Evolutionary conservation across 2,888 invertebrate species (phyloP), one percentile per base, ranked within the genome.

Genomic region (Parnassius smintheus): DNA sequence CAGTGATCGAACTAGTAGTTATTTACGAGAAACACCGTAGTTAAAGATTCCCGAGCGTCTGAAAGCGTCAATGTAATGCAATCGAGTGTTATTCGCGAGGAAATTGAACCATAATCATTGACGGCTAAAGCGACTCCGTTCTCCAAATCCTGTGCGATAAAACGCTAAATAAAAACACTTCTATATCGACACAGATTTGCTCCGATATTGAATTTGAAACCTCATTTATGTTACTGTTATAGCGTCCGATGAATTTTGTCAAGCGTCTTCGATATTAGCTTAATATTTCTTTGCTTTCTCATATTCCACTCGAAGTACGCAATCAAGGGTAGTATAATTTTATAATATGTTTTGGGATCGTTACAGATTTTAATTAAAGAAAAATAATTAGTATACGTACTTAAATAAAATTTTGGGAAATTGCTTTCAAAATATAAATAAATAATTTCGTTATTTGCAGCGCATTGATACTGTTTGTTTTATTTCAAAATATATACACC

Each of bases 151-250:
- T 64, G 59, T 54, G 68, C 72, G 67, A 78, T 79, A 80, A 78
- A 77, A 80, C 70, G 72, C 72, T 72, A 76, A 79, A 82, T 82
- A 78, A 81, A 81, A 82, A 81, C 80, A 78, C 81, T 81, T 70
- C 71, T 69, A 74, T 72, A 75, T 72, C 70, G 68, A 70, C 68
- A 72, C 73, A 75, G 76, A 76, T 77, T 78, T 75, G 74, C 69
- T 72, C 67, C 68, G 73, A 77, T 78, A 80, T 81, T 82, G 79
- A 80, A 82, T 77, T 76, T 72, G 74, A 75, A 74, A 73, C 73
- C 74, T 70, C 72, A 69, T 74, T 72, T 68, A 78, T 75, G 74
- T 68, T 75, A 77, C 72, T 72, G 75, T 80, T 79, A 78, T 75
- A 68, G 69, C 64, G 56, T 68, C 68, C 70, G 61, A 70, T 75